These are phyloP conservation scores for Ispidina picta DNA, from an alignment of 2,797 vertebrate species.

Conservation along the genomic window DNA sequence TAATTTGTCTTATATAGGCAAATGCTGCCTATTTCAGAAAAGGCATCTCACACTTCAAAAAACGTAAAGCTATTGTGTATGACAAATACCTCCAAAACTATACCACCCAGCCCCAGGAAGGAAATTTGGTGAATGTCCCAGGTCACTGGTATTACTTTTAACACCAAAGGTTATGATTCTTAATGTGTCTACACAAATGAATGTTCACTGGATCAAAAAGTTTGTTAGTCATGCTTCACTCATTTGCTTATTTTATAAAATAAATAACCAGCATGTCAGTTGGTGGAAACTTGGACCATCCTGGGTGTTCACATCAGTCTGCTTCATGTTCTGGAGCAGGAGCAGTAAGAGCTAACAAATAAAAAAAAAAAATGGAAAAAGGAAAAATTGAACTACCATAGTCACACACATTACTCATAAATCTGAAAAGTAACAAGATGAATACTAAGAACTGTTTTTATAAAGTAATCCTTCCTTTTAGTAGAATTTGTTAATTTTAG, in stretches of 20 bases:
- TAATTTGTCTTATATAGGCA: background rate
- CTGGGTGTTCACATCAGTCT: background rate
- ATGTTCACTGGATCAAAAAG: background rate
- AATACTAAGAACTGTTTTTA: background rate
- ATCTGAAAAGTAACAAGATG: conserved; percentile 18
- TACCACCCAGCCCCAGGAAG: background rate
- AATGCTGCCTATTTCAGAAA: background rate
- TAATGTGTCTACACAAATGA: background rate
- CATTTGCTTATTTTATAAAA: conserved; percentile 33
- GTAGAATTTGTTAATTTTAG: background rate
- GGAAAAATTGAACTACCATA: background rate
- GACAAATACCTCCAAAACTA: background rate
- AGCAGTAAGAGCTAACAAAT: background rate
- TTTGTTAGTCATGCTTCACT: conserved; percentile 35
- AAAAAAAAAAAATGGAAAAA: background rate
- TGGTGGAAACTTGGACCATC: conserved; percentile 43
- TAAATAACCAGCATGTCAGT: conserved; percentile 24
- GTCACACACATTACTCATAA: conserved; percentile 12
- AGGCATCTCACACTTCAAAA: background rate
- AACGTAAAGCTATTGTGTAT: background rate
- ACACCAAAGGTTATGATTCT: background rate
- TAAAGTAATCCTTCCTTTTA: background rate
- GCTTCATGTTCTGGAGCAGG: background rate
- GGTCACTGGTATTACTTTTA: background rate
- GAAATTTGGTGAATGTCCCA: background rate